Evolutionary conservation across 2,797 vertebrate species (phyloP).

Genomic region (Poecilia picta): DNA sequence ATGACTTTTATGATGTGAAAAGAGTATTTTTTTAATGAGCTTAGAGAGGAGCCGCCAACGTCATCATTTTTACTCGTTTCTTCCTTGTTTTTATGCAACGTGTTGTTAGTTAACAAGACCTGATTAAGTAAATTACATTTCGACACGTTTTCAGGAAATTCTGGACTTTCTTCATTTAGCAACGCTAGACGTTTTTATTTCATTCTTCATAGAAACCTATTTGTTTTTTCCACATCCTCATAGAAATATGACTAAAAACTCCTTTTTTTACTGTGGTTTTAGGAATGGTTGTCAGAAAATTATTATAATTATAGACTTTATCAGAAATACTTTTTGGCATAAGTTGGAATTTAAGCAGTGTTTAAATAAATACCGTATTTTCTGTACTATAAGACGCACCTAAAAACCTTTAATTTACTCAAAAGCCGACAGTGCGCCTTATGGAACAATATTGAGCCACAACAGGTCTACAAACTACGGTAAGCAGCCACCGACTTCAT

Average conservation of each 20-base stretch:
- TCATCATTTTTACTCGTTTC: no score
- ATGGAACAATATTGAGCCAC: no score
- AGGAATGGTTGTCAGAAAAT: not conserved
- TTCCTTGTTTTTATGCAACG: no score
- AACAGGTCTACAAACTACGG: no score
- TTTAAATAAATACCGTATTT: not conserved
- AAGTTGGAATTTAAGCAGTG: not conserved
- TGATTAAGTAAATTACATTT: not conserved
- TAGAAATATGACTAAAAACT: not conserved
- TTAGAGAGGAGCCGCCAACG: no score
- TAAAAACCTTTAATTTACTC: no score
- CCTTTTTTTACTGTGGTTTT: not conserved
- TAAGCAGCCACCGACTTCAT: no score
- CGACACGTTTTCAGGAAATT: not conserved
- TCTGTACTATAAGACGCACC: no score
- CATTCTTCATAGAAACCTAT: not conserved
- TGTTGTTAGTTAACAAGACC: not conserved
- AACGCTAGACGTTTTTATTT: not conserved
- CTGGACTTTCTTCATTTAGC: not conserved
- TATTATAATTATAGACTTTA: accelerated
- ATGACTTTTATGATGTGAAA: no score
- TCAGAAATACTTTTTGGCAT: not conserved
- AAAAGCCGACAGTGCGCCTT: no score
- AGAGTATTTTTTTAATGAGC: no score
- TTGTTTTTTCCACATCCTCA: not conserved